Evolutionary conservation across 2,797 vertebrate species (phyloP), one percentile per base, ranked within the genome.

Genomic region (Fistularia commersonii): DNA sequence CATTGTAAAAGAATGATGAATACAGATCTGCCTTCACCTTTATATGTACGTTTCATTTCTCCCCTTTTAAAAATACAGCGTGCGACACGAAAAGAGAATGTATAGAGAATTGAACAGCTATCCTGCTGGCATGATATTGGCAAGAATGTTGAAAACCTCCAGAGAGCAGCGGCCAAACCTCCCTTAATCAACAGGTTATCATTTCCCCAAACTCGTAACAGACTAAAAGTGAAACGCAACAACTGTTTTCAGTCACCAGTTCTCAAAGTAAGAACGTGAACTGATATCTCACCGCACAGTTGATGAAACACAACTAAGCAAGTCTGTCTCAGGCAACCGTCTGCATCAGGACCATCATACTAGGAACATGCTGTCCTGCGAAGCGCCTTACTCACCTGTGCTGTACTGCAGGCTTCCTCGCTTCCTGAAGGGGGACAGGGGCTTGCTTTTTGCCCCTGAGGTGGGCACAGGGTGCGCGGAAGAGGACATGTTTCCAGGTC

Each of bases 331-430:
- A 23, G 23, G 23, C 23, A 23, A 4, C 39, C 11, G 32, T 45
- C 45, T 35, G 34, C 40, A 45, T 23, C 15, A 44, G 32, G 42
- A 60, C 43, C n/a, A 11, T 46, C 41, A 57, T n/a, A 23, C 52
- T 45, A 45, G 45, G 11, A 10, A 41, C n/a, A 32, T 15, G 1
- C 6, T 8, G 14, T 11, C 23, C 14, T 11, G 48, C 37, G 38
- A 15, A 33, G 2, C 42, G 42, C 48, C 55, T 53, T 39, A 84
- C 93, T 95, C 87, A 96, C 95, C 93, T 89, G 93, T 83, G 63
- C 90, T 88, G 69, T 90, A 89, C 81, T 95, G 95, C 77, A 94
- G 86, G 79, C 92, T 93, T 72, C 90, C 92, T 53, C 94, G 89
- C 84, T 97, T 97, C 87, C 90, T 91, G 78, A 93, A 94, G 51